These are phyloP conservation scores for Anoplolepis gracilipes DNA, from an alignment of 1,140 invertebrate species.

Conservation along the genomic window DNA sequence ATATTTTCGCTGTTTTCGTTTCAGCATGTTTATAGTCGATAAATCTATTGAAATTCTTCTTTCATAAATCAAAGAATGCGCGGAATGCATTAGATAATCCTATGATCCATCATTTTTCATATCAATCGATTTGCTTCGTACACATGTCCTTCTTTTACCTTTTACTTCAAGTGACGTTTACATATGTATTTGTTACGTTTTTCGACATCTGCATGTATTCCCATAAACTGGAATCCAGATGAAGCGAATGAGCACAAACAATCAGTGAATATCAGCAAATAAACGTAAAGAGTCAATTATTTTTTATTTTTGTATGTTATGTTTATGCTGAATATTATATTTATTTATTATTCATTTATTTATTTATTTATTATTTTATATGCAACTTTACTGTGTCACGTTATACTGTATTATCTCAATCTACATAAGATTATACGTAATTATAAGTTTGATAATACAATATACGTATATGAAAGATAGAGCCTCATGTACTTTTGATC, in stretches of 20 bases:
- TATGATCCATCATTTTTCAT: neutral
- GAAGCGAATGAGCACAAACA: too few relatives aligned
- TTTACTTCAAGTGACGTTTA: conserved; percentile 31
- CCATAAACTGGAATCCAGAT: neutral
- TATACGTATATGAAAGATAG: conserved; percentile 13
- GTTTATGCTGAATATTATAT: too few relatives aligned
- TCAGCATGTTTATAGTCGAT: conserved; percentile 62
- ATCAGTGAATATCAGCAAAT: too few relatives aligned
- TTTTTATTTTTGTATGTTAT: too few relatives aligned
- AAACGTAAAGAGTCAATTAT: too few relatives aligned
- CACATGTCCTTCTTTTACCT: conserved; percentile 1
- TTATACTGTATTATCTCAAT: too few relatives aligned
- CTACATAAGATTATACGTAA: conserved; percentile 28
- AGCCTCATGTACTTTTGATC: neutral
- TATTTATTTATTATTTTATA: too few relatives aligned
- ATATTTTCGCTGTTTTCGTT: conserved; percentile 14
- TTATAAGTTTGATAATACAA: conserved; percentile 42
- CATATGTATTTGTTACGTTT: conserved; percentile 25
- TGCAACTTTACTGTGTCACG: too few relatives aligned
- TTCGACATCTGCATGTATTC: conserved; percentile 6
- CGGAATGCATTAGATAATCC: conserved; percentile 18
- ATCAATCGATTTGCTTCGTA: conserved; percentile 10
- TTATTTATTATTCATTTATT: too few relatives aligned
- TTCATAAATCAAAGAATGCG: neutral
- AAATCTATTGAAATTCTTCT: conserved; percentile 60